phyloP scores from a whole-genome alignment of 1,140 invertebrate species.

The Drosophila bocqueti region DNA sequence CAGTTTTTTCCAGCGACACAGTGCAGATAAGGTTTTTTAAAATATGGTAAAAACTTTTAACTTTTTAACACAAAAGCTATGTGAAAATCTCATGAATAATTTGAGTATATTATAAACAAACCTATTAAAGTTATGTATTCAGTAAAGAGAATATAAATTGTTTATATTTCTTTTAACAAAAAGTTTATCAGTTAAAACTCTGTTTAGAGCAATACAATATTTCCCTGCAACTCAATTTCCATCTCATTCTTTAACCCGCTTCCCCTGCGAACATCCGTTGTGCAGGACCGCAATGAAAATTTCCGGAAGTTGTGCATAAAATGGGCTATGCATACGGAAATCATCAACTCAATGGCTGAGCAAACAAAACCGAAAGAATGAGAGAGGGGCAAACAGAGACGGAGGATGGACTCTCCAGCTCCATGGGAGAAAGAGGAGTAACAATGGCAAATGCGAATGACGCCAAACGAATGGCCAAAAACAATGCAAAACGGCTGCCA shows the following conservation, averaged over 20 bases:
- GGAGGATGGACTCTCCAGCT: conserved; percentile 8
- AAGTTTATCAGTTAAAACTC: background rate
- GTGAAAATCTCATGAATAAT: conserved; percentile 4
- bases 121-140: background rate
- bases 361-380: conserved; percentile 54
- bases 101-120: conserved; percentile 6
- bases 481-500: conserved; percentile 79
- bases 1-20: background rate
- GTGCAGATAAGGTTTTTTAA: background rate
- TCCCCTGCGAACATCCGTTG: conserved; percentile 54
- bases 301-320: conserved; percentile 84
- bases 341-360: conserved; percentile 83
- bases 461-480: conserved; percentile 77
- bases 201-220: conserved; percentile 32
- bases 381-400: conserved; percentile 1
- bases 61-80: conserved; percentile 6
- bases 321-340: conserved; percentile 84
- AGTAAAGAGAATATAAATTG: background rate
- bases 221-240: conserved; percentile 11
- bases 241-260: background rate
- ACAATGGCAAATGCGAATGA: conserved; percentile 70
- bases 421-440: conserved; percentile 46
- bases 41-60: background rate
- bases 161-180: background rate
- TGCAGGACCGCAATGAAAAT: conserved; percentile 83